Percentiles rank a stretch among this genome's conserved stretches.
Evolutionary conservation across 2,113 vertebrate species (phyloP).

Genomic region (Salminus brasiliensis): DNA sequence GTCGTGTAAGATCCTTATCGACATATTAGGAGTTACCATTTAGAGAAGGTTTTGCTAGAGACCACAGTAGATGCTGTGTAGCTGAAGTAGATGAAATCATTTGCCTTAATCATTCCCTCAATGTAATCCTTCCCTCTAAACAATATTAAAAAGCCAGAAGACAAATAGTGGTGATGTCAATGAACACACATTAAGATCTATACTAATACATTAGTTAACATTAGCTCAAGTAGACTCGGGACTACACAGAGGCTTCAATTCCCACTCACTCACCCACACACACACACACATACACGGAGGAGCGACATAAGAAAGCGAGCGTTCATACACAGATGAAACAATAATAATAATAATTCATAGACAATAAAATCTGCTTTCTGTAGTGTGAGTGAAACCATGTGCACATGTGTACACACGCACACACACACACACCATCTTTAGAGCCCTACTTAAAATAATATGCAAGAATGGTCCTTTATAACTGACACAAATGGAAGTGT

Average conservation of each 20-base stretch:
- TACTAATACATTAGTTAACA: background rate
- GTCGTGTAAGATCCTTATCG: background rate
- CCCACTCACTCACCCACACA: background rate
- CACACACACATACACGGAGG: background rate
- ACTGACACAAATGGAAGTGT: too few relatives aligned
- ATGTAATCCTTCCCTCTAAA: background rate
- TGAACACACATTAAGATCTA: background rate
- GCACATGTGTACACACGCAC: background rate
- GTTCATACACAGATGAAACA: background rate
- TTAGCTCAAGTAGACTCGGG: constrained; percentile 4
- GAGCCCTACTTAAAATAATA: background rate
- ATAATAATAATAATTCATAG: background rate
- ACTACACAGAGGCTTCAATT: background rate
- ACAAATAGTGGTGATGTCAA: background rate
- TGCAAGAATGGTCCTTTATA: too few relatives aligned
- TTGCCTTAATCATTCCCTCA: background rate
- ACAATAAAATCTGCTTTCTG: background rate
- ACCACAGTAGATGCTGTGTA: too few relatives aligned
- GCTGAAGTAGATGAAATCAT: background rate
- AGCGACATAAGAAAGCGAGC: background rate
- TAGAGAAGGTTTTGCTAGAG: background rate
- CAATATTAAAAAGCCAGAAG: background rate
- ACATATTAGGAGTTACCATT: background rate
- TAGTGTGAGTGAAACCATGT: background rate
- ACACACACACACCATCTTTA: background rate